Evolutionary conservation across 1,140 invertebrate genomes (phyloP).

Genomic region (Adelges cooleyi): DNA sequence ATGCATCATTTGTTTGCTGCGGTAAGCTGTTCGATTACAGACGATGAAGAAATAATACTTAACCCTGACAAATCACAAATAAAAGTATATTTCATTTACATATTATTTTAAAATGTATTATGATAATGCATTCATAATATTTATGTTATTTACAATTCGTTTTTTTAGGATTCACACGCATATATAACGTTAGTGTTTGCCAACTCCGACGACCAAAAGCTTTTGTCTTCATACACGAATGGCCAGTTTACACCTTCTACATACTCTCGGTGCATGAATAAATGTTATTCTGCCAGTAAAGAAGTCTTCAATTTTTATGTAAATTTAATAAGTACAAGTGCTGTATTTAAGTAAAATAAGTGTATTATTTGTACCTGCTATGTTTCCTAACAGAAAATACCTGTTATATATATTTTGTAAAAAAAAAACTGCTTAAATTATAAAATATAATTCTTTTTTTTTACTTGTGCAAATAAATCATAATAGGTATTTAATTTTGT

Average conservation of each 20-base stretch:
- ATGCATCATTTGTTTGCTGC: conserved; percentile 72
- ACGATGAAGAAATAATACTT: conserved; percentile 49
- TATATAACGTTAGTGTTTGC: conserved; percentile 24
- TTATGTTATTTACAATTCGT: too few relatives aligned
- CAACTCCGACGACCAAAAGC: background rate
- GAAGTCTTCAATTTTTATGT: conserved; percentile 11
- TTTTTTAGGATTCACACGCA: conserved; percentile 7
- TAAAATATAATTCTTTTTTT: too few relatives aligned
- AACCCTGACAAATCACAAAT: conserved; percentile 49
- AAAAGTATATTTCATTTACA: conserved; percentile 36
- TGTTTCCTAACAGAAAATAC: too few relatives aligned
- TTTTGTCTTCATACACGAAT: background rate
- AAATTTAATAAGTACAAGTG: background rate
- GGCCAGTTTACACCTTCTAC: conserved; percentile 5
- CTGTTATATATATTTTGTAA: too few relatives aligned
- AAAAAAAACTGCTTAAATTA: too few relatives aligned
- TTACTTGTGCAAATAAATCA: too few relatives aligned
- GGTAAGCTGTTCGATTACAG: conserved; percentile 55
- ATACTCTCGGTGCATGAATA: conserved; percentile 5
- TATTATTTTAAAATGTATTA: too few relatives aligned
- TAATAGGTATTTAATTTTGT: too few relatives aligned
- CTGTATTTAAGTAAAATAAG: background rate
- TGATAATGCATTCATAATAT: too few relatives aligned
- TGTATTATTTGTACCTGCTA: too few relatives aligned
- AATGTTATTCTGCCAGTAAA: conserved; percentile 5